A percentile compares a stretch with the other conserved stretches of the same genome.
Conservation (phyloP, 2,113 vertebrate genomes). For the Diadophis punctatus region DNA sequence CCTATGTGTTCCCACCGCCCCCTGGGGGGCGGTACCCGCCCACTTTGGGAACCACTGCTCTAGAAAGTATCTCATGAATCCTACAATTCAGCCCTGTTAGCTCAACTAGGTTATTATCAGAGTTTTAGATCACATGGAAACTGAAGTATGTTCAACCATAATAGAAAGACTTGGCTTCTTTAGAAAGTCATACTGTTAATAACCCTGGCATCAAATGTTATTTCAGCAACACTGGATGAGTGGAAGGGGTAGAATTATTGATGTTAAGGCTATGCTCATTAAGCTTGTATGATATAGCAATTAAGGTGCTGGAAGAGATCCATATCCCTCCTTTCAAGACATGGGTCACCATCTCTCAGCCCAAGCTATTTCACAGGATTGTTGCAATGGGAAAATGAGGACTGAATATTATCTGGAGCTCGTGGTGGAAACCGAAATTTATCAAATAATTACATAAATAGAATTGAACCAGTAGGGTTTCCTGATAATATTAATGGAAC, state of each 20-base stretch:
- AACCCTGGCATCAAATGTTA: background rate
- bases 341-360: background rate
- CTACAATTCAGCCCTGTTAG: background rate
- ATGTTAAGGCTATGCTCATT: background rate
- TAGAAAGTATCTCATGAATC: background rate
- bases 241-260: background rate
- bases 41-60: too few relatives aligned
- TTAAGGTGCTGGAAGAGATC: background rate
- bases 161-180: background rate
- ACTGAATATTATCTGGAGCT: background rate
- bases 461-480: background rate
- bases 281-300: background rate
- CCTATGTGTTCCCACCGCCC: too few relatives aligned
- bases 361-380: background rate
- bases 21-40: too few relatives aligned
- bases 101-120: background rate
- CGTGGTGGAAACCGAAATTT: background rate
- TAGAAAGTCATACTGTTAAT: background rate
- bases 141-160: background rate
- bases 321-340: background rate
- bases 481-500: background rate
- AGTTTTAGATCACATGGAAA: background rate
- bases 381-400: background rate
- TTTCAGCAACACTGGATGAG: background rate
- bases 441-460: background rate